Evolutionary conservation across 2,888 invertebrate species (phyloP).

Genomic region (Palloptera scutellata): DNA sequence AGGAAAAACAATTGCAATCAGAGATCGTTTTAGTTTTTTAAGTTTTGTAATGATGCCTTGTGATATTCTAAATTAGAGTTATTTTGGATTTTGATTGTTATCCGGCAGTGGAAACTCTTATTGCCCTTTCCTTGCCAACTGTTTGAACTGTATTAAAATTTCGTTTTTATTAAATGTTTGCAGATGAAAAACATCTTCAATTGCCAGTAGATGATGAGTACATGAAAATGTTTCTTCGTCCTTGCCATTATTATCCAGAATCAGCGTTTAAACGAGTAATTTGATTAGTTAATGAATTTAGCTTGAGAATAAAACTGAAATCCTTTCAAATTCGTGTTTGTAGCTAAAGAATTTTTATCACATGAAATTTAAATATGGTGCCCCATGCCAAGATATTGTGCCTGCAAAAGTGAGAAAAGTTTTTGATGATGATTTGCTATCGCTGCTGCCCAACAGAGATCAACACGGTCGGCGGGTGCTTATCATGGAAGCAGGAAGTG

Average conservation of each 20-base stretch:
- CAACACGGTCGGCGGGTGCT: slow-evolving; percentile 74
- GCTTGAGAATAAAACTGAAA: not conserved
- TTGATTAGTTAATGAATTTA: not conserved
- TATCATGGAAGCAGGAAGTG: slow-evolving; percentile 76
- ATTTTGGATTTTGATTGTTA: not conserved
- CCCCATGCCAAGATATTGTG: slow-evolving; percentile 70
- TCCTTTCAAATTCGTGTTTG: slow-evolving; percentile 46
- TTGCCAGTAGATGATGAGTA: slow-evolving; percentile 78
- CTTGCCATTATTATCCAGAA: slow-evolving; percentile 86
- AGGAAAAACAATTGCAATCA: too few relatives aligned
- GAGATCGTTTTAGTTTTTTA: too few relatives aligned
- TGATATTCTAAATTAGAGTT: too few relatives aligned
- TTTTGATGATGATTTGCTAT: slow-evolving; percentile 72
- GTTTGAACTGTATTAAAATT: not conserved
- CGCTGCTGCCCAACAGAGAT: slow-evolving; percentile 75
- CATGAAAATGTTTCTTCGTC: slow-evolving; percentile 80
- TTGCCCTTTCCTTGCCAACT: too few relatives aligned
- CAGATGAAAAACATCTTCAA: slow-evolving; percentile 71
- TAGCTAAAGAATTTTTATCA: slow-evolving; percentile 78
- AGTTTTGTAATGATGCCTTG: too few relatives aligned
- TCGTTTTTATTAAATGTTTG: slow-evolving; percentile 50
- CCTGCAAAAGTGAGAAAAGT: slow-evolving; percentile 72
- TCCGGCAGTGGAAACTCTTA: too few relatives aligned
- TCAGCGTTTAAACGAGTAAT: slow-evolving; percentile 78
- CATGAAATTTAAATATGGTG: slow-evolving; percentile 72